phyloP scores from a whole-genome alignment of 2,113 vertebrate genomes.

The Haemorhous mexicanus region DNA sequence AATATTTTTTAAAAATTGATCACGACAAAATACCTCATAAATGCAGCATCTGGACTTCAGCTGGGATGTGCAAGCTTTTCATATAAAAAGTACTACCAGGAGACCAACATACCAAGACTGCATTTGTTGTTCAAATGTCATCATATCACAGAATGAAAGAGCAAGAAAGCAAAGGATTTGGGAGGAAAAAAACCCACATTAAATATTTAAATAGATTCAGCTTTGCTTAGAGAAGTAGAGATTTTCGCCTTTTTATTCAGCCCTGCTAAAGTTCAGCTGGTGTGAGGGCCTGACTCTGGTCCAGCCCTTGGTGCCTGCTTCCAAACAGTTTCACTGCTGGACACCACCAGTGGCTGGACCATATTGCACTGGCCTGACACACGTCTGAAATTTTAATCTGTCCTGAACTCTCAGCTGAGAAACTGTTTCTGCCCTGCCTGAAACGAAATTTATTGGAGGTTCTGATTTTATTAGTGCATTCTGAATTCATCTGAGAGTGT shows the following conservation, averaged over 20 bases:
- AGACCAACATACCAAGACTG: conserved; percentile 15
- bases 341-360: too few species aligned
- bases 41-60: conserved; percentile 55
- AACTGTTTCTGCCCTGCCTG: background rate
- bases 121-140: conserved; percentile 61
- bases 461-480: conserved; percentile 40
- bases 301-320: background rate
- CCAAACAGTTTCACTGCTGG: background rate
- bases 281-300: background rate
- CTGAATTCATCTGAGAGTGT: conserved; percentile 5
- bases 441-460: conserved; percentile 46
- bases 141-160: conserved; percentile 14
- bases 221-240: background rate
- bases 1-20: conserved; percentile 51
- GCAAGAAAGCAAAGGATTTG: conserved; percentile 44
- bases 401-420: background rate
- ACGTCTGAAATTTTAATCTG: conserved; percentile 50
- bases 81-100: conserved; percentile 16
- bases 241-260: background rate
- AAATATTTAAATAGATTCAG: conserved; percentile 33
- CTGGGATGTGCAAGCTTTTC: conserved; percentile 13
- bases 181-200: background rate
- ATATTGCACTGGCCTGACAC: background rate
- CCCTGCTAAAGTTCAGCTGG: background rate
- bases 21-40: conserved; percentile 20